Evolutionary conservation across 2,797 vertebrate species (phyloP).

Genomic region (Lithobates pipiens): DNA sequence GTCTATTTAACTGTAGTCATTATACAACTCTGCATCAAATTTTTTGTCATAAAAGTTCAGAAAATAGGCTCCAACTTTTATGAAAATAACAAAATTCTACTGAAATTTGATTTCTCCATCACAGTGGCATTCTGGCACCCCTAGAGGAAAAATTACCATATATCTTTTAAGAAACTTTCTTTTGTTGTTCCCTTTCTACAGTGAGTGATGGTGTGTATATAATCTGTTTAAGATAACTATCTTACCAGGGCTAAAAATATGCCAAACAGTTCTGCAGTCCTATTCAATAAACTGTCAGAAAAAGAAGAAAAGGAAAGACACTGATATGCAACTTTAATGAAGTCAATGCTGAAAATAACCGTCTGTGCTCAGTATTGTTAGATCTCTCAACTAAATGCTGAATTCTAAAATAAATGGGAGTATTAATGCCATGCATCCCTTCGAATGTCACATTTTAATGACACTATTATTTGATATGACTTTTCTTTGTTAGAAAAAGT

Average conservation of each 20-base stretch:
- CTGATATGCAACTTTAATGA: constrained; percentile 48
- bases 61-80: not conserved
- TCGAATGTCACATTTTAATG: constrained; percentile 45
- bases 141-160: constrained; percentile 32
- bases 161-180: constrained; percentile 22
- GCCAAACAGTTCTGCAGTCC: constrained; percentile 40
- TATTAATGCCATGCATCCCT: constrained; percentile 28
- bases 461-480: constrained; percentile 42
- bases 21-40: not conserved
- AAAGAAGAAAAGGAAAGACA: constrained; percentile 31
- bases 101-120: not conserved
- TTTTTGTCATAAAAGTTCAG: constrained; percentile 4
- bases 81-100: constrained; percentile 5
- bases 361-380: constrained; percentile 45
- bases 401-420: constrained; percentile 47
- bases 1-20: not conserved
- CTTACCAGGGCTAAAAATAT: constrained; percentile 33
- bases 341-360: constrained; percentile 54
- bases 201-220: constrained; percentile 18
- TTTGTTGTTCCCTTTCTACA: constrained; percentile 26
- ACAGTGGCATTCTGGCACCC: constrained; percentile 2
- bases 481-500: constrained; percentile 31
- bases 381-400: constrained; percentile 51
- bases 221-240: constrained; percentile 43
- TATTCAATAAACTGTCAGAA: constrained; percentile 57